Percentiles rank a stretch among this genome's conserved stretches.
phyloP scores from a whole-genome alignment of 2,888 invertebrate species.

The Amiota minor region DNA sequence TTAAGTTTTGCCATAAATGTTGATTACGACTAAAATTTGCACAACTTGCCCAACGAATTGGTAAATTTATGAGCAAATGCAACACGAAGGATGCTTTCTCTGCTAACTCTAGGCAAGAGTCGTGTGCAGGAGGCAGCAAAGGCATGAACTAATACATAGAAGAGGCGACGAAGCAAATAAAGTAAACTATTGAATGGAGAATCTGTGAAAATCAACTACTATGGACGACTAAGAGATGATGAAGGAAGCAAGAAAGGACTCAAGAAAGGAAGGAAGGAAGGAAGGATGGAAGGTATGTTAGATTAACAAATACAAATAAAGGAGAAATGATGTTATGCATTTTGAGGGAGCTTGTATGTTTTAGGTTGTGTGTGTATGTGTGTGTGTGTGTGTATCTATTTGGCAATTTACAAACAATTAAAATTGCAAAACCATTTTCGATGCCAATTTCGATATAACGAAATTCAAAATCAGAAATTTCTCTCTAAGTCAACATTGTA shows the following conservation, averaged over 20 bases:
- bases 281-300: background rate
- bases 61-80: conserved; percentile 32
- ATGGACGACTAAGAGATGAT: no score
- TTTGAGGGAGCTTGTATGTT: no score
- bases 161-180: conserved; percentile 22
- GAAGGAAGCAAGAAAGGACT: background rate
- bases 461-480: background rate
- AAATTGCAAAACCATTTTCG: conserved; percentile 54
- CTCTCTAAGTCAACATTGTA: background rate
- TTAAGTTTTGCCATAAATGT: conserved; percentile 53
- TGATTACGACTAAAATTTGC: conserved; percentile 47
- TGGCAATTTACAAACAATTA: conserved; percentile 60
- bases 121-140: conserved; percentile 11
- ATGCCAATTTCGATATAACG: conserved; percentile 23
- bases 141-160: background rate
- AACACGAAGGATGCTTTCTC: background rate
- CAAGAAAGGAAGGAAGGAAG: background rate
- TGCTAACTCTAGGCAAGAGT: background rate
- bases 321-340: conserved; percentile 2
- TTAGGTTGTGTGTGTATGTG: background rate
- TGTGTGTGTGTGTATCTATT: conserved; percentile 7
- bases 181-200: conserved; percentile 8
- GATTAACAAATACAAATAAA: conserved; percentile 47
- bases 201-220: no score
- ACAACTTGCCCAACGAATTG: conserved; percentile 32